These are phyloP conservation scores for Gonatopus flavifemur DNA, from an alignment of 1,140 invertebrate species.

Conservation along the genomic window DNA sequence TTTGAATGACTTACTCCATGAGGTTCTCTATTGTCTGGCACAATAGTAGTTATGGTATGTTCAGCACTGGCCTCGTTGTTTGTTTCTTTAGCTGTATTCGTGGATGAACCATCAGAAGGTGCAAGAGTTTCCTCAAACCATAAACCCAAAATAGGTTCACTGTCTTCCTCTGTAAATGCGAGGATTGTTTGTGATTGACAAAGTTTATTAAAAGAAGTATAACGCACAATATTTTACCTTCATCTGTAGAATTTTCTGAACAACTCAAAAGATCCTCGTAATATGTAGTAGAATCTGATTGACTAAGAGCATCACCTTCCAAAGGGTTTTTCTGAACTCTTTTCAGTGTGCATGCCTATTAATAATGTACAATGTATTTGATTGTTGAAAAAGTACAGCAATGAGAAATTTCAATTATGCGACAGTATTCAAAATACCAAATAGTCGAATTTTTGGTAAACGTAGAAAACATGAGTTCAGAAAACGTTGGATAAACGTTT, in stretches of 20 bases:
- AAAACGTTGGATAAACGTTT: no score
- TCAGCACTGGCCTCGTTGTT: constrained; percentile 59
- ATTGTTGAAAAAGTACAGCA: no score
- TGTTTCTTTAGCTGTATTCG: constrained; percentile 59
- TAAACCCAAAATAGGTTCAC: constrained; percentile 85
- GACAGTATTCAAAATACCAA: no score
- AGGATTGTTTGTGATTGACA: background rate
- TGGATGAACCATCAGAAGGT: constrained; percentile 66
- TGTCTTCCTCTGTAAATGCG: constrained; percentile 69
- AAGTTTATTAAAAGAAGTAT: background rate
- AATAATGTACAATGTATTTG: constrained; percentile 10
- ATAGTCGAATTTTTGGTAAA: no score
- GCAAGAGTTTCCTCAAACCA: constrained; percentile 92
- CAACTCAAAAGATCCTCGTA: constrained; percentile 90
- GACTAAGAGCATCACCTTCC: constrained; percentile 78
- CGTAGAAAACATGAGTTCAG: no score
- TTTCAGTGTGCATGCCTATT: constrained; percentile 76
- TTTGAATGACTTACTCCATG: constrained; percentile 71
- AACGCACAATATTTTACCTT: constrained; percentile 61
- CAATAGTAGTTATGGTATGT: constrained; percentile 60
- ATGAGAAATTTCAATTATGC: no score
- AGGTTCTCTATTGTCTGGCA: constrained; percentile 88
- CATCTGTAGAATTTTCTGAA: constrained; percentile 85
- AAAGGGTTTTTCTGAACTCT: constrained; percentile 77
- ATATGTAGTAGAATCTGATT: constrained; percentile 89